Conservation (phyloP, 2,797 vertebrate genomes). For the Tokudaia tokunoshimensis region DNA sequence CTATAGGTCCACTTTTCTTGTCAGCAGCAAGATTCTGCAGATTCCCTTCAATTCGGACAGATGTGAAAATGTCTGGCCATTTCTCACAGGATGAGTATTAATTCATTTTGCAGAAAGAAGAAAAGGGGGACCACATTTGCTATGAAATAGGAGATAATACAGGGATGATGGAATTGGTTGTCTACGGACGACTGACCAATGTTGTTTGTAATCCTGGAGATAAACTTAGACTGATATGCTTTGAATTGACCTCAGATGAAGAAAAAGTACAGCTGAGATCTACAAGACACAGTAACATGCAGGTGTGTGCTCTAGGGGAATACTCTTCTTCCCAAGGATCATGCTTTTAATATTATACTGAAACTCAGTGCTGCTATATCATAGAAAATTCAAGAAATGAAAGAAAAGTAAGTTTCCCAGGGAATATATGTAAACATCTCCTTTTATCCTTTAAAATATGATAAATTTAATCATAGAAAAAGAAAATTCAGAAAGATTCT, state of each 20-base stretch:
- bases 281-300: not conserved
- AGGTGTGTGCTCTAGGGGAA: not conserved
- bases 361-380: not conserved
- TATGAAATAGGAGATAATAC: not conserved
- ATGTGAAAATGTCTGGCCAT: not conserved
- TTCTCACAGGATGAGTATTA: not conserved
- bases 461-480: not conserved
- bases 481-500: not conserved
- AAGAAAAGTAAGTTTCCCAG: not conserved
- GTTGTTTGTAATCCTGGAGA: not conserved
- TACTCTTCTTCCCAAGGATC: not conserved
- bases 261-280: not conserved
- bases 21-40: not conserved
- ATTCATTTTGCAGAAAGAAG: not conserved
- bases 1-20: not conserved
- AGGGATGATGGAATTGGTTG: not conserved
- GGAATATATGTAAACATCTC: not conserved
- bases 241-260: not conserved
- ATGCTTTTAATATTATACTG: not conserved
- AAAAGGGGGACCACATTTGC: not conserved
- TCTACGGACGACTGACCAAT: not conserved
- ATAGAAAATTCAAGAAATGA: not conserved
- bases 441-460: not conserved
- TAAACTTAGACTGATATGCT: not conserved
- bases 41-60: not conserved